These are phyloP conservation scores for Camponotus fellah DNA, from an alignment of 2,888 invertebrate genomes.

Conservation along the genomic window DNA sequence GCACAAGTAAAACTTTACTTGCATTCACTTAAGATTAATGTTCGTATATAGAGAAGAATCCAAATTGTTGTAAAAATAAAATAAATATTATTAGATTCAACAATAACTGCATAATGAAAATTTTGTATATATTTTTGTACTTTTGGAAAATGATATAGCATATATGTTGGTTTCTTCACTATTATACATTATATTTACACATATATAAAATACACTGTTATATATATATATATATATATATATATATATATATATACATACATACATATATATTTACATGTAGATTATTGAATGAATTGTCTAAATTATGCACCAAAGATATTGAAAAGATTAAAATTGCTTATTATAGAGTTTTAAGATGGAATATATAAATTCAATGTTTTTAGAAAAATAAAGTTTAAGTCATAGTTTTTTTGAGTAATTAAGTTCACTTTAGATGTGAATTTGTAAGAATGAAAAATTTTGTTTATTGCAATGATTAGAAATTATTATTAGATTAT, in stretches of 20 bases:
- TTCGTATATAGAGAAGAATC: background rate
- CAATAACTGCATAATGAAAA: constrained; percentile 9
- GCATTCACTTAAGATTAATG: background rate
- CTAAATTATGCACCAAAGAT: background rate
- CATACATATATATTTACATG: background rate
- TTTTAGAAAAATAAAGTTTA: background rate
- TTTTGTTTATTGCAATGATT: background rate
- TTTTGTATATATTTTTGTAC: constrained; percentile 32
- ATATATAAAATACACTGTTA: background rate
- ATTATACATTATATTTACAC: constrained; percentile 13
- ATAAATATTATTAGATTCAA: constrained; percentile 12
- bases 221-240: too few species aligned
- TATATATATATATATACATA: too few species aligned
- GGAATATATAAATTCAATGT: background rate
- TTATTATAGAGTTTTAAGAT: background rate
- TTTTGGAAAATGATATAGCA: constrained; percentile 10
- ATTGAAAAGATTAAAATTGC: background rate
- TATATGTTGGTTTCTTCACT: background rate
- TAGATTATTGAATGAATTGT: background rate
- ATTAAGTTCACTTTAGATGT: background rate
- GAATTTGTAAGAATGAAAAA: background rate
- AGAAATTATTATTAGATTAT: background rate
- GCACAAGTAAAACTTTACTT: background rate
- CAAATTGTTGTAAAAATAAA: constrained; percentile 10
- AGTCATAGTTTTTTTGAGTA: background rate